A percentile compares a stretch with the other conserved stretches of the same genome.
Evolutionary conservation across 2,888 invertebrate species (phyloP).

Genomic region (Dynastes maya): DNA sequence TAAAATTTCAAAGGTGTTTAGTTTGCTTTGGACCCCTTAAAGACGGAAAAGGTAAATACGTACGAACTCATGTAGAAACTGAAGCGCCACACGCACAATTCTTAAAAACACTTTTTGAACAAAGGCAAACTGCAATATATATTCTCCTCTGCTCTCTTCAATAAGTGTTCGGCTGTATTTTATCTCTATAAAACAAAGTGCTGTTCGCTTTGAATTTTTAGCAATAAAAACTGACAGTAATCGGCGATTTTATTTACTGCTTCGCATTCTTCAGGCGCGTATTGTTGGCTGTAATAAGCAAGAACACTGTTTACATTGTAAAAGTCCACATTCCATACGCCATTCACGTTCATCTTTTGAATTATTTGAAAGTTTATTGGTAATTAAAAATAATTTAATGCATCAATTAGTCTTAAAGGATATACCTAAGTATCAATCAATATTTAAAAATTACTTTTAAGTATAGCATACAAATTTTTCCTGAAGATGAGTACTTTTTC

Average conservation of each 20-base stretch:
- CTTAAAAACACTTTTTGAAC: neutral
- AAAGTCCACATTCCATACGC: no score
- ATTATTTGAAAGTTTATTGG: no score
- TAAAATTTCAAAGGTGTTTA: conserved; percentile 27
- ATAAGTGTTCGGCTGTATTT: conserved; percentile 14
- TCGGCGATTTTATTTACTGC: conserved; percentile 8
- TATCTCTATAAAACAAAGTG: conserved; percentile 20
- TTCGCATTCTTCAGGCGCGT: neutral
- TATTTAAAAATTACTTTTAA: no score
- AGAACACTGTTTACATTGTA: neutral
- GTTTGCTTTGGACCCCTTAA: conserved; percentile 1
- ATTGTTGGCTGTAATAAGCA: neutral
- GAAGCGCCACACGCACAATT: conserved; percentile 12
- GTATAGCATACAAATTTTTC: no score
- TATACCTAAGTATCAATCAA: no score
- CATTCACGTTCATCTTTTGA: no score
- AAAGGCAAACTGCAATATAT: conserved; percentile 13
- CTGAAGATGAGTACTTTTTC: no score
- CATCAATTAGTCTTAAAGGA: no score
- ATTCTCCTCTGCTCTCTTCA: conserved; percentile 6
- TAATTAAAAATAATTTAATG: no score
- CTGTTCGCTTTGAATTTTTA: neutral
- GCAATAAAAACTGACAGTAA: conserved; percentile 16
- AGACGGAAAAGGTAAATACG: conserved; percentile 6
- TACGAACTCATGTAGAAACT: conserved; percentile 21